phyloP scores from a whole-genome alignment of 1,140 invertebrate species.

The Cherax destructor region DNA sequence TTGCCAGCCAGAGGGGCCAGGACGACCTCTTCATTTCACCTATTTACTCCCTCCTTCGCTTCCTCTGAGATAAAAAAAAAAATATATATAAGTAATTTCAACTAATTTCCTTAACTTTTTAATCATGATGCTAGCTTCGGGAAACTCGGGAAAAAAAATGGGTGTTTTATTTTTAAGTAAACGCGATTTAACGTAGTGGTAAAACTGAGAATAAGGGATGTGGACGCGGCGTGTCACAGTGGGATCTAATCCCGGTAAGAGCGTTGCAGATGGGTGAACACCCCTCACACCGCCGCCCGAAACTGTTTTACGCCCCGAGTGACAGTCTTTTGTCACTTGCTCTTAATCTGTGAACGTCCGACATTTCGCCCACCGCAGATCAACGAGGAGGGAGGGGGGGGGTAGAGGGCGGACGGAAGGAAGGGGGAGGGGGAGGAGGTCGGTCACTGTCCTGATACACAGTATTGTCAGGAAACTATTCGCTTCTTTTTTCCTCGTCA shows the following conservation, averaged over 20 bases:
- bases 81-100: background rate
- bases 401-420: too few species aligned
- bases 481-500: too few species aligned
- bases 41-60: background rate
- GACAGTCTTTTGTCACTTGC: constrained; percentile 43
- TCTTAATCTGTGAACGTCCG: constrained; percentile 53
- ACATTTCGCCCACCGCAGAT: constrained; percentile 3
- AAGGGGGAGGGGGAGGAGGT: too few species aligned
- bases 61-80: background rate
- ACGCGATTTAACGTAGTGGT: background rate
- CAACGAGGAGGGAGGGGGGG: too few species aligned
- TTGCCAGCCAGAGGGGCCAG: background rate
- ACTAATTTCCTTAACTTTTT: background rate
- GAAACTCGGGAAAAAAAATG: background rate
- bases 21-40: background rate
- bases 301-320: constrained; percentile 57
- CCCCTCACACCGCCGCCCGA: constrained; percentile 27
- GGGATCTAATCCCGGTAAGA: constrained; percentile 49
- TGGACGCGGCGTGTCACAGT: constrained; percentile 28
- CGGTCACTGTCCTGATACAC: too few species aligned
- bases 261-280: constrained; percentile 37
- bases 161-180: background rate
- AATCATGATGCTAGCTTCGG: background rate
- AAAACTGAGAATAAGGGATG: background rate
- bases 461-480: too few species aligned